Base-by-base conservation (phyloP, 1,140 invertebrate species). In the Drosophila sproati region DNA sequence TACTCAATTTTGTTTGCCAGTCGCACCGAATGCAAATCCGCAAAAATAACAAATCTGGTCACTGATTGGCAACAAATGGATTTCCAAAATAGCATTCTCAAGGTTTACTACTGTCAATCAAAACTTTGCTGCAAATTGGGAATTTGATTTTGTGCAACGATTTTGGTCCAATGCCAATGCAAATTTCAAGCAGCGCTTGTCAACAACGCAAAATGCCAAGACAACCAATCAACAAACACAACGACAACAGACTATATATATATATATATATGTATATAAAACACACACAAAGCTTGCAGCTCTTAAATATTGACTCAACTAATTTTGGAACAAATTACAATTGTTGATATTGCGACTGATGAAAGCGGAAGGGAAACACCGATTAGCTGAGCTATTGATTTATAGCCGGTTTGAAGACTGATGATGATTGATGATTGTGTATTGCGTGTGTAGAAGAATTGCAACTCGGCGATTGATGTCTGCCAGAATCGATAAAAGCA, bases 21-120 rank as follows among this genome's bases (percentile, higher is more conserved):
- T 31, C 41, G 31, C 31, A 63, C 43, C 37, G 4, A 54, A 64
- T 54, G 28, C 28, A 35, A 54, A 54, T 54, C 50, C 45, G 35
- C 47, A 32, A 39, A n/a, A 43, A 43, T 43, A 43, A 32, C 55
- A 2, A 37, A 56, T 45, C 41, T 12, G 28, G 52, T n/a, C 10
- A 28, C 12, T 51, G 56, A 68, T 68, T 69, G 66, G 41, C 43
- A 71, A 34, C 0, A 50, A 60, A 68, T 72, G 45, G 63, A 59
- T 43, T 31, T 47, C 70, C 29, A 48, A 64, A 82, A 86, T 77
- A 62, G 75, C 62, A 68, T 45, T 52, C 48, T 51, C 79, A 73
- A 73, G 77, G 72, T 64, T 78, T 47, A 50, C 37, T 34, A 37
- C 37, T 79, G 83, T 71, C 82, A 87, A 88, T 87, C 82, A 88